Evolutionary conservation across 1,140 invertebrate genomes (phyloP).

Genomic region (Potamilus streckersoni): DNA sequence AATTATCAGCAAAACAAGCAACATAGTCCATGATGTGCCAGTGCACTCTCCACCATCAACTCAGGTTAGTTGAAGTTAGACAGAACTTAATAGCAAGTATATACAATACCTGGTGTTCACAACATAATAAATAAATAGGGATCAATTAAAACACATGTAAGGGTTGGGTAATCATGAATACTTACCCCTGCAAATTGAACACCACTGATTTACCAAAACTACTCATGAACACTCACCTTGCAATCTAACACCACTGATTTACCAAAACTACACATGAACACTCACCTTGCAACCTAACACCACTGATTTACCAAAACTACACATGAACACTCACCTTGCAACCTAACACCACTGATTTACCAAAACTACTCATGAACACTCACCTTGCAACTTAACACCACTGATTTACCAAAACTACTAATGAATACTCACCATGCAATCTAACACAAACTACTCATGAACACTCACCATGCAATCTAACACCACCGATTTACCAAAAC

Average conservation of each 20-base stretch:
- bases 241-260: slow-evolving; percentile 89
- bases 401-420: slow-evolving; percentile 90
- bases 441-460: slow-evolving; percentile 85
- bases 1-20: too few relatives aligned
- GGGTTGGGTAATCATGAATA: slow-evolving; percentile 4
- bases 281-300: slow-evolving; percentile 71
- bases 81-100: too few relatives aligned
- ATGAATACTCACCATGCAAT: slow-evolving; percentile 4
- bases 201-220: slow-evolving; percentile 97
- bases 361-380: slow-evolving; percentile 71
- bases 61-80: too few relatives aligned
- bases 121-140: too few relatives aligned
- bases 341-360: slow-evolving; percentile 94
- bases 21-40: too few relatives aligned
- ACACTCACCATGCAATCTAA: slow-evolving; percentile 71
- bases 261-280: slow-evolving; percentile 80
- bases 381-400: slow-evolving; percentile 76
- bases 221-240: slow-evolving; percentile 76
- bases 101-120: too few relatives aligned
- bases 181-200: slow-evolving; percentile 70
- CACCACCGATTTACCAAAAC: slow-evolving; percentile 96
- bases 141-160: too few relatives aligned
- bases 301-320: slow-evolving; percentile 97
- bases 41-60: too few relatives aligned
- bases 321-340: slow-evolving; percentile 74